These are phyloP conservation scores for Megastigmus dorsalis DNA, from an alignment of 2,888 invertebrate species.

Conservation along the genomic window DNA sequence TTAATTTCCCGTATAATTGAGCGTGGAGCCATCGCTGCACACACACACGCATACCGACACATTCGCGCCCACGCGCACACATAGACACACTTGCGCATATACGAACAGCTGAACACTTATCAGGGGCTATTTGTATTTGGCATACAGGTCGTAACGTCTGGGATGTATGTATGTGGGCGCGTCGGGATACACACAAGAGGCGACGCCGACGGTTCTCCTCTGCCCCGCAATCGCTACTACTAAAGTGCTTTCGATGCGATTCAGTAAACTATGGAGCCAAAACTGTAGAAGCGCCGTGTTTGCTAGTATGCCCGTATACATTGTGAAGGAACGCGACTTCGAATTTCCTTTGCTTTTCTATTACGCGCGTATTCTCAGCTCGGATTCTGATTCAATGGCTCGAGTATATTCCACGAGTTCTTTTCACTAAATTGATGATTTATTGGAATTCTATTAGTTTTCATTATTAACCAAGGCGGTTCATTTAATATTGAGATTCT, in stretches of 20 bases:
- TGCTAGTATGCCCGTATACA: too few species aligned
- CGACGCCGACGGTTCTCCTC: not conserved
- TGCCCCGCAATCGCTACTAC: not conserved
- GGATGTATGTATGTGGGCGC: not conserved
- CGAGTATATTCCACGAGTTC: too few species aligned
- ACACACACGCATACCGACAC: not conserved
- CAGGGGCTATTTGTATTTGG: slow-evolving; percentile 68
- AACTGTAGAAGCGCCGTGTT: not conserved
- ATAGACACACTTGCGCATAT: not conserved
- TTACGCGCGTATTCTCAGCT: too few species aligned
- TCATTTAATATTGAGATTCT: too few species aligned
- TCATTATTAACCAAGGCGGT: too few species aligned
- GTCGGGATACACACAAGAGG: not conserved
- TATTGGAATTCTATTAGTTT: too few species aligned
- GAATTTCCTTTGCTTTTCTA: too few species aligned
- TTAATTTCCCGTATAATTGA: slow-evolving; percentile 70
- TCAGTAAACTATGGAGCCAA: slow-evolving; percentile 10
- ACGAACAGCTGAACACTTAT: not conserved
- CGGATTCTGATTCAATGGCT: too few species aligned
- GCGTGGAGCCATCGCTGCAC: slow-evolving; percentile 36
- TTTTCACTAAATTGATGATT: too few species aligned
- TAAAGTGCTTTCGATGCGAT: slow-evolving; percentile 14
- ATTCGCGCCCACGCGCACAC: not conserved
- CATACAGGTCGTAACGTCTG: slow-evolving; percentile 56
- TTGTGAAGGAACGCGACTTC: too few species aligned